phyloP scores from a whole-genome alignment of 2,113 vertebrate species.

The Forbesichthys papilliferus region DNA sequence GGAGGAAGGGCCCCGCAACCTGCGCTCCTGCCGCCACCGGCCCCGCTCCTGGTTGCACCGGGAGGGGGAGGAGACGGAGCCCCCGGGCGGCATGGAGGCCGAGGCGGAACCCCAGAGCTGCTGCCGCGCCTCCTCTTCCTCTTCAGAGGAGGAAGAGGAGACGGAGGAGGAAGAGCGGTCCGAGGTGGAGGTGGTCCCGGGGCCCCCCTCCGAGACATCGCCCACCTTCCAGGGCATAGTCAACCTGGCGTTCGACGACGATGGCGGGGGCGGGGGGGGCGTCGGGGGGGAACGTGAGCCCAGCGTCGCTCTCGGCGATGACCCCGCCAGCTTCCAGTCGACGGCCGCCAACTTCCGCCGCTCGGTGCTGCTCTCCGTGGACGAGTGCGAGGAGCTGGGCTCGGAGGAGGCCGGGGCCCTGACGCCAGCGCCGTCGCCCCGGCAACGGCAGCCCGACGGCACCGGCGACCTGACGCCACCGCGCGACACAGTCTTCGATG shows the following conservation, averaged over 20 bases:
- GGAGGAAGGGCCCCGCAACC: conserved; percentile 83
- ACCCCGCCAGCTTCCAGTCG: conserved; percentile 75
- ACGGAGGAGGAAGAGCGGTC: conserved; percentile 87
- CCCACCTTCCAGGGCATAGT: conserved; percentile 89
- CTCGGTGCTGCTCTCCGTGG: conserved; percentile 93
- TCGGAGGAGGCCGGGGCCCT: conserved; percentile 85
- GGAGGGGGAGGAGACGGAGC: conserved; percentile 40
- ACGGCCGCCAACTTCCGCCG: conserved; percentile 86
- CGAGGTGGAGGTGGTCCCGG: conserved; percentile 72
- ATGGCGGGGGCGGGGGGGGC: conserved; percentile 76
- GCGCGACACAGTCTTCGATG: conserved; percentile 23
- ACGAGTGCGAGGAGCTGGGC: conserved; percentile 96
- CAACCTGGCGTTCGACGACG: conserved; percentile 95
- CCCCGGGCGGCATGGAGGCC: conserved; percentile 48
- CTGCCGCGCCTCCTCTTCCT: conserved; percentile 72
- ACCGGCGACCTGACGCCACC: conserved; percentile 66
- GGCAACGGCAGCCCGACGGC: conserved; percentile 56
- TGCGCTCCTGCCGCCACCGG: conserved; percentile 82
- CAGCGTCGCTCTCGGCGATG: conserved; percentile 46
- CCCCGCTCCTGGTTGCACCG: conserved; percentile 51
- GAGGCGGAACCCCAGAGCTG: conserved; percentile 37
- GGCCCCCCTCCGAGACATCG: conserved; percentile 65
- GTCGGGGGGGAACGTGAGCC: no score
- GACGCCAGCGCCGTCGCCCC: conserved; percentile 44
- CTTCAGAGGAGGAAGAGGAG: conserved; percentile 92